phyloP scores from a whole-genome alignment of 2,113 vertebrate genomes.

The Nymphicus hollandicus region DNA sequence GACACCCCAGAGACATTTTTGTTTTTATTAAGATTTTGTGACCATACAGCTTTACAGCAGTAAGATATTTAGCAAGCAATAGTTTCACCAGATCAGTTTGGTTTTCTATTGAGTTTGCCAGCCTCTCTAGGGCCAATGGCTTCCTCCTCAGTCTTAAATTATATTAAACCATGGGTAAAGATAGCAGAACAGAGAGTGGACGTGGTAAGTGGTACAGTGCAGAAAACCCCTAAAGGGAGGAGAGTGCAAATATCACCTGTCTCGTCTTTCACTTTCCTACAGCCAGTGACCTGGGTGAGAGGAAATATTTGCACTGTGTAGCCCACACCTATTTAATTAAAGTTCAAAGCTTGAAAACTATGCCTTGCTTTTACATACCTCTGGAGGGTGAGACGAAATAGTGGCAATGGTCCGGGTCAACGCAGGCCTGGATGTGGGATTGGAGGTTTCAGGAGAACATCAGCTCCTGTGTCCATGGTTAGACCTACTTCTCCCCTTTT shows the following conservation, averaged over 20 bases:
- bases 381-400: not conserved
- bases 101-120: not conserved
- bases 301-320: not conserved
- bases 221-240: not conserved
- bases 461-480: not conserved
- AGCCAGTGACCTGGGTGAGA: not conserved
- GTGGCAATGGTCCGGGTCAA: fast-evolving
- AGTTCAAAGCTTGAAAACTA: not conserved
- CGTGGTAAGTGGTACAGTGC: fast-evolving
- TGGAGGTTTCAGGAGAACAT: not conserved
- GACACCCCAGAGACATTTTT: not conserved
- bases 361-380: not conserved
- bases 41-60: not conserved
- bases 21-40: not conserved
- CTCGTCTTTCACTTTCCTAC: not conserved
- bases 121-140: not conserved
- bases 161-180: fast-evolving
- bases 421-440: fast-evolving
- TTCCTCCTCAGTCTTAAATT: not conserved
- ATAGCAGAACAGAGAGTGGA: not conserved
- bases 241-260: not conserved
- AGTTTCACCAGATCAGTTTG: not conserved
- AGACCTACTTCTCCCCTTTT: not conserved
- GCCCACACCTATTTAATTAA: constrained; percentile 23
- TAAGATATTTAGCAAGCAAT: not conserved